Evolutionary conservation across 2,888 invertebrate species (phyloP), one percentile per base, ranked within the genome.

Genomic region (Ormia ochracea): DNA sequence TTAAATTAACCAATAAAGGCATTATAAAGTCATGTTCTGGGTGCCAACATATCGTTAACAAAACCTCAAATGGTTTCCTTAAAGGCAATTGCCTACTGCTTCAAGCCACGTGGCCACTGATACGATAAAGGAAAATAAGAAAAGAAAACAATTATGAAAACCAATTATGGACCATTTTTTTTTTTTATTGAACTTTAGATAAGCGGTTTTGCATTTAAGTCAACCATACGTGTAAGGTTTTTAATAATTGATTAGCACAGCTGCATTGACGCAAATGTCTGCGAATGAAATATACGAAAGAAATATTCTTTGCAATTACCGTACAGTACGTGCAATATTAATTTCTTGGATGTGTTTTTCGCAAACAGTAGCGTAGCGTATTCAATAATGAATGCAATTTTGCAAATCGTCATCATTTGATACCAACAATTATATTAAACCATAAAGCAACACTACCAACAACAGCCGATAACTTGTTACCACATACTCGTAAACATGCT

Each of bases 301-400:
- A n/a, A 50, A 26, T 41, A 23, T 52, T 31, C 10, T 61, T 33
- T 43, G 21, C 41, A 52, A 43, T 54, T 43, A 61, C 43, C 61
- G 38, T 54, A n/a, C 31, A 36, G 9, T 26, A 17, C 17, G 7
- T 33, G 1, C 33, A 56, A 23, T 45, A 31, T 45, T 36, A 9
- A 31, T 56, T 23, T 43, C 10, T 17, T 54, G 33, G 31, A 12
- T 21, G 12, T 0, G 17, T 36, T 31, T 12, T 0, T 12, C 17
- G 12, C 41, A 73, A 73, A 73, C 73, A 65, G 73, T 65, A 73
- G 73, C 73, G 56, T 14, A 73, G 21, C 36, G 26, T 45, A 73
- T 56, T 65, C 45, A 52, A 72, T 28, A 72, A 59, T 38, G 38
- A 70, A 48, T 70, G 26, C 26, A 70, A 38, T 70, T 72, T 52